Percentiles rank a stretch among this genome's conserved stretches.
Conservation (phyloP, 1,140 invertebrate genomes). For the Cydia strobilella region DNA sequence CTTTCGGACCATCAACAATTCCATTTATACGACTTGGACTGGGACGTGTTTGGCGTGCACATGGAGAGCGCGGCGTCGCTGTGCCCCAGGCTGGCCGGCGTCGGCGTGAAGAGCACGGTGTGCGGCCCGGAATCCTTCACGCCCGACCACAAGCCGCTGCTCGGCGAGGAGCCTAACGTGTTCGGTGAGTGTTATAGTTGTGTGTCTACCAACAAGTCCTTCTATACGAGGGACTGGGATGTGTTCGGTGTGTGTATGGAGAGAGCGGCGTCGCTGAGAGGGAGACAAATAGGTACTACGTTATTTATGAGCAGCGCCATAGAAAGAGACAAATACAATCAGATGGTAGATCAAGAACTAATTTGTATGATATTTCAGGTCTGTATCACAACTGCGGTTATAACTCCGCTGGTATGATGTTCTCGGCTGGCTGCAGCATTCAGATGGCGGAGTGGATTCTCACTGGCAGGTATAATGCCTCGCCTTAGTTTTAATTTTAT, state of each 20-base stretch:
- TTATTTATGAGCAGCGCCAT: too few species aligned
- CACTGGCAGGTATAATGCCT: conserved; percentile 81
- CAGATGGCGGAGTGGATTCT: conserved; percentile 92
- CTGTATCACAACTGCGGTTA: conserved; percentile 93
- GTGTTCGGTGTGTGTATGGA: conserved; percentile 89
- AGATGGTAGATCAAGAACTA: too few species aligned
- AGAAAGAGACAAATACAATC: too few species aligned
- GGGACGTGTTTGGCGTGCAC: conserved; percentile 89
- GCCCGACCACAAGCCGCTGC: conserved; percentile 93
- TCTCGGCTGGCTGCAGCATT: conserved; percentile 91
- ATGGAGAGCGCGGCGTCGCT: conserved; percentile 87
- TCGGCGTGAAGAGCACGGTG: conserved; percentile 91
- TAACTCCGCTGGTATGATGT: conserved; percentile 95
- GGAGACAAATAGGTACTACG: too few species aligned
- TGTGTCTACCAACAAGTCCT: too few species aligned
- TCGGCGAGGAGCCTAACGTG: conserved; percentile 85
- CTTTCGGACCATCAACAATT: conserved; percentile 89
- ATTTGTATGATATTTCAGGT: conserved; percentile 59
- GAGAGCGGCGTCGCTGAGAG: conserved; percentile 86
- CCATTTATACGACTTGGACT: conserved; percentile 91
- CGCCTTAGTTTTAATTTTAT: too few species aligned
- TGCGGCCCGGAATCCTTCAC: conserved; percentile 94
- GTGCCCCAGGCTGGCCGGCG: conserved; percentile 85
- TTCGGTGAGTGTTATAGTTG: conserved; percentile 32
- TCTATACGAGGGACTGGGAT: conserved; percentile 83